Conservation (phyloP, 2,113 vertebrate genomes). For the Rana temporaria region DNA sequence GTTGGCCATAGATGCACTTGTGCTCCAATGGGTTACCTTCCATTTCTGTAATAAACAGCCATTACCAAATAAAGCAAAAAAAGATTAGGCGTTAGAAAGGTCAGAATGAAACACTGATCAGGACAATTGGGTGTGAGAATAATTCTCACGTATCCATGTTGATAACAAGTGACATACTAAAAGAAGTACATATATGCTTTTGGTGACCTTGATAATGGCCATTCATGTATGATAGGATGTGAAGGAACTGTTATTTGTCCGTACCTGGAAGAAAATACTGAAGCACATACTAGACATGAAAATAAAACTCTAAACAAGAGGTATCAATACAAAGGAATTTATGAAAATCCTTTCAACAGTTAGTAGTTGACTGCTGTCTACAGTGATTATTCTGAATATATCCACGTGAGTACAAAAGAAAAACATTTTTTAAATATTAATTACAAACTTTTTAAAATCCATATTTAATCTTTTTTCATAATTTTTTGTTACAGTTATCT, state of each 20-base stretch:
- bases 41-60: not conserved
- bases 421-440: too few species aligned
- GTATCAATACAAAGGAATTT: too few species aligned
- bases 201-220: constrained; percentile 36
- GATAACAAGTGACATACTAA: constrained; percentile 26
- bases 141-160: constrained; percentile 12
- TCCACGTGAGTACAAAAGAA: too few species aligned
- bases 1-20: not conserved
- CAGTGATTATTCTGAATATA: too few species aligned
- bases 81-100: not conserved
- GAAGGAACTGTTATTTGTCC: not conserved
- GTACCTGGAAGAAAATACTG: not conserved
- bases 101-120: constrained; percentile 8
- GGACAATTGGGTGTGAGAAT: not conserved
- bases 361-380: too few species aligned
- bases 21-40: not conserved
- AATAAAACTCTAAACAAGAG: too few species aligned
- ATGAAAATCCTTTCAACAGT: too few species aligned
- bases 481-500: too few species aligned
- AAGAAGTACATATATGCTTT: constrained; percentile 10
- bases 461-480: too few species aligned
- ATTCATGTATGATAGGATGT: constrained; percentile 3
- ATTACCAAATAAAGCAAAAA: not conserved
- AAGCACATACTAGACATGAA: not conserved
- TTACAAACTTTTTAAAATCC: too few species aligned